Percentiles rank a stretch among this genome's conserved stretches.
Evolutionary conservation across 2,113 vertebrate species (phyloP).

Genomic region (Psilopogon haemacephalus): DNA sequence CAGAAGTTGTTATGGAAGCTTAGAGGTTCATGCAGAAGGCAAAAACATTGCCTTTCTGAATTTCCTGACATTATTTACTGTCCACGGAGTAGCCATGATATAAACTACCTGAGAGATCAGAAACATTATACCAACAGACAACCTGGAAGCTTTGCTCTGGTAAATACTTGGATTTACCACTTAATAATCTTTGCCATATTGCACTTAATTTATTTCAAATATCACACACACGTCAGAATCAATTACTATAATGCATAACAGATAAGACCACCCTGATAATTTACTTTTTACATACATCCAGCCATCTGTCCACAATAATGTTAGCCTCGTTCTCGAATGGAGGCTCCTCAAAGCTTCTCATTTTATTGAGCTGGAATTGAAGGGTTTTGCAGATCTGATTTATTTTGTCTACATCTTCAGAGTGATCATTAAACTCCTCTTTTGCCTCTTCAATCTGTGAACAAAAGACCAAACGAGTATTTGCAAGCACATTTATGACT

Average conservation of each 20-base stretch:
- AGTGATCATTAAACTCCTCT: constrained; percentile 81
- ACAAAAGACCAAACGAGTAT: constrained; percentile 8
- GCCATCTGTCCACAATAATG: constrained; percentile 89
- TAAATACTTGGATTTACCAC: constrained; percentile 45
- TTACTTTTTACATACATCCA: constrained; percentile 86
- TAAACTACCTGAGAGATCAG: neutral
- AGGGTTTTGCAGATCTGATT: constrained; percentile 87
- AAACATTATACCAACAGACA: neutral
- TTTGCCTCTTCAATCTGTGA: constrained; percentile 83
- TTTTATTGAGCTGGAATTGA: constrained; percentile 89
- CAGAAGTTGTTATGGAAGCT: neutral
- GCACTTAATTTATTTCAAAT: constrained; percentile 55
- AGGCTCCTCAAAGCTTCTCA: constrained; percentile 85
- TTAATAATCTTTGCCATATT: constrained; percentile 3
- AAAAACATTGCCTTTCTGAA: neutral
- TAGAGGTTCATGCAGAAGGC: neutral
- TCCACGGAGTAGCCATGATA: neutral
- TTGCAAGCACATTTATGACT: neutral
- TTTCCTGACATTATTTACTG: neutral
- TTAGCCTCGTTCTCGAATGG: constrained; percentile 89
- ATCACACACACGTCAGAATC: constrained; percentile 21
- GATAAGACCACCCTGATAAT: constrained; percentile 59
- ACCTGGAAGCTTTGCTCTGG: neutral
- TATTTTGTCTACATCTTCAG: constrained; percentile 84
- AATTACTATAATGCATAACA: constrained; percentile 63